Evolutionary conservation across 2,113 vertebrate species (phyloP).

Genomic region (Galeopterus variegatus): DNA sequence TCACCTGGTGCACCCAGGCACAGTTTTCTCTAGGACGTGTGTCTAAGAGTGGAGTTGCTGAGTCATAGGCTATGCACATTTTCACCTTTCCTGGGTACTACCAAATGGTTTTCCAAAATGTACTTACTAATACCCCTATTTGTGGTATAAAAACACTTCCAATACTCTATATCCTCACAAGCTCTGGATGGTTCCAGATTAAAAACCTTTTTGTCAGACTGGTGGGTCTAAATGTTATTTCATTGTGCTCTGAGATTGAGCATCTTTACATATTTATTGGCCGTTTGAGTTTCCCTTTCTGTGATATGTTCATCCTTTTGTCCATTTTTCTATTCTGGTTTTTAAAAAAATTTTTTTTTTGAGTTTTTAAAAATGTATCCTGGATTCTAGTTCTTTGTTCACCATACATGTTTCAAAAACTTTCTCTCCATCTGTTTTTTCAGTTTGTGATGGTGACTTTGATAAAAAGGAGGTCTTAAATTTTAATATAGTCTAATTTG

Average conservation of each 20-base stretch:
- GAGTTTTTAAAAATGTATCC: background rate
- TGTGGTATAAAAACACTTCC: background rate
- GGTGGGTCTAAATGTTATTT: background rate
- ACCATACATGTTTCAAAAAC: background rate
- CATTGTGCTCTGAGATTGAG: background rate
- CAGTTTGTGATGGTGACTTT: background rate
- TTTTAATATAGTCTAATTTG: slow-evolving; percentile 34
- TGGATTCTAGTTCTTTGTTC: slow-evolving; percentile 36
- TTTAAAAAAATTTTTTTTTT: background rate
- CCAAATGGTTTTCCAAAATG: background rate
- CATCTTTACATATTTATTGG: background rate
- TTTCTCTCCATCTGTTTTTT: background rate
- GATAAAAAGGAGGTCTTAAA: background rate
- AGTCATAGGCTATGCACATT: background rate
- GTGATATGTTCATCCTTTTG: slow-evolving; percentile 9
- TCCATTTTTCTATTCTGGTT: background rate
- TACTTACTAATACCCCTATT: background rate
- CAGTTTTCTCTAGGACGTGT: background rate
- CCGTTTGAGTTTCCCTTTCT: background rate
- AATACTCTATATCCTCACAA: background rate
- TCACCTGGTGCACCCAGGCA: too few relatives aligned
- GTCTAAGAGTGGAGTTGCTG: background rate
- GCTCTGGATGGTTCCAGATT: background rate
- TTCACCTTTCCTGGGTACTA: background rate
- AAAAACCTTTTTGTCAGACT: background rate